A percentile compares a stretch with the other conserved stretches of the same genome.
Evolutionary conservation across 2,888 invertebrate species (phyloP).

Genomic region (Clusia tigrina): DNA sequence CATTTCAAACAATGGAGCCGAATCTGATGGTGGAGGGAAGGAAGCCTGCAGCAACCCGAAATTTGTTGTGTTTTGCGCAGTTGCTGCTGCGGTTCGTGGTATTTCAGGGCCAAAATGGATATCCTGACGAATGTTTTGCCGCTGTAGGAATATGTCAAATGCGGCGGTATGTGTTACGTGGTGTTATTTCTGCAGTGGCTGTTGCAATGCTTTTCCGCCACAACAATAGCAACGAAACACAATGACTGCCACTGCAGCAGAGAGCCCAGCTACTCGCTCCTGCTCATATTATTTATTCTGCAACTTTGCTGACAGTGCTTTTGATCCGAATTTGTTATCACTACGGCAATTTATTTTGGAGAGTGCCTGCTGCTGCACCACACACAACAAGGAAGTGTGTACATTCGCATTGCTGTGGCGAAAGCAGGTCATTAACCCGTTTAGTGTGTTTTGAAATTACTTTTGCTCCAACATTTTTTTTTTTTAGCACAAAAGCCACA

Average conservation of each 20-base stretch:
- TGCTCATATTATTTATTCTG: not conserved
- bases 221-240: not conserved
- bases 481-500: too few species aligned
- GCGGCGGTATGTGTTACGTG: not conserved
- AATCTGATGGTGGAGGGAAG: too few species aligned
- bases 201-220: conserved; percentile 1
- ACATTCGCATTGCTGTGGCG: too few species aligned
- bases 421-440: too few species aligned
- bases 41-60: too few species aligned
- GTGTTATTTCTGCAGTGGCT: not conserved
- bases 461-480: too few species aligned
- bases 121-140: conserved; percentile 1
- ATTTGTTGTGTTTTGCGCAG: too few species aligned
- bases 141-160: conserved; percentile 1
- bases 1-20: too few species aligned
- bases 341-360: not conserved
- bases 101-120: not conserved
- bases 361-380: not conserved
- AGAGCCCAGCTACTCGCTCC: not conserved
- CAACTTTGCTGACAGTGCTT: not conserved
- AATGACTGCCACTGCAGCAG: not conserved
- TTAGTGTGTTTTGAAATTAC: too few species aligned
- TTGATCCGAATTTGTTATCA: conserved; percentile 4
- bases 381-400: too few species aligned
- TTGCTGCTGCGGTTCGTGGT: not conserved